These are phyloP conservation scores for Pristionchus mayeri DNA, from an alignment of 2,888 invertebrate species.

Conservation along the genomic window DNA sequence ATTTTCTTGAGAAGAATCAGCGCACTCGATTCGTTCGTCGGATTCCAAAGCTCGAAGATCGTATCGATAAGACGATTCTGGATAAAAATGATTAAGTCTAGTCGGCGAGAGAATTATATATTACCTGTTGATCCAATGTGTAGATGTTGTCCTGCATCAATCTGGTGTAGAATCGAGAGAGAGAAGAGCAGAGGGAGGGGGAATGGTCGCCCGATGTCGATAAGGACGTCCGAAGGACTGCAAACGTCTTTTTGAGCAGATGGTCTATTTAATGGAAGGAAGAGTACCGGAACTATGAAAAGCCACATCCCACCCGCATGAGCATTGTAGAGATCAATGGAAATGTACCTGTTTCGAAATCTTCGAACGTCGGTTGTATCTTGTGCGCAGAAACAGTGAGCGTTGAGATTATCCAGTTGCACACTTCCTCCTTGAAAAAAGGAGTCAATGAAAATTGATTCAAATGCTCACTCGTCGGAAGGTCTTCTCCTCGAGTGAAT, in stretches of 20 bases:
- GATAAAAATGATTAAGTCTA: neutral
- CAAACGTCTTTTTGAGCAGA: too few species aligned
- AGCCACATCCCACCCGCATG: too few species aligned
- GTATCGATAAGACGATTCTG: neutral
- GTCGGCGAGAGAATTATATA: neutral
- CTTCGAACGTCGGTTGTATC: neutral
- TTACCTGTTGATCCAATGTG: neutral
- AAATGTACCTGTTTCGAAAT: neutral
- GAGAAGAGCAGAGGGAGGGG: neutral
- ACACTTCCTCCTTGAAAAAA: neutral
- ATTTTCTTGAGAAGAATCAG: neutral
- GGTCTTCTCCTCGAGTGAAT: neutral
- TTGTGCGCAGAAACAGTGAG: neutral
- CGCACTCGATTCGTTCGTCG: neutral
- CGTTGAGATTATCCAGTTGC: slow-evolving; percentile 12
- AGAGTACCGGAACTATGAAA: too few species aligned
- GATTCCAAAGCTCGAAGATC: slow-evolving; percentile 9
- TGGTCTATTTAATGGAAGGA: too few species aligned
- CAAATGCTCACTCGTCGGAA: neutral
- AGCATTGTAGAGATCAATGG: too few species aligned
- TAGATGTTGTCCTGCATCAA: neutral
- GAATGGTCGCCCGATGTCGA: neutral
- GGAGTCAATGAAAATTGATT: neutral
- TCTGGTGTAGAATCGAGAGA: neutral
- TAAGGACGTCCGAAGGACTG: neutral